Evolutionary conservation across 2,113 vertebrate species (phyloP).

Genomic region (Pachypanchax playfairii): DNA sequence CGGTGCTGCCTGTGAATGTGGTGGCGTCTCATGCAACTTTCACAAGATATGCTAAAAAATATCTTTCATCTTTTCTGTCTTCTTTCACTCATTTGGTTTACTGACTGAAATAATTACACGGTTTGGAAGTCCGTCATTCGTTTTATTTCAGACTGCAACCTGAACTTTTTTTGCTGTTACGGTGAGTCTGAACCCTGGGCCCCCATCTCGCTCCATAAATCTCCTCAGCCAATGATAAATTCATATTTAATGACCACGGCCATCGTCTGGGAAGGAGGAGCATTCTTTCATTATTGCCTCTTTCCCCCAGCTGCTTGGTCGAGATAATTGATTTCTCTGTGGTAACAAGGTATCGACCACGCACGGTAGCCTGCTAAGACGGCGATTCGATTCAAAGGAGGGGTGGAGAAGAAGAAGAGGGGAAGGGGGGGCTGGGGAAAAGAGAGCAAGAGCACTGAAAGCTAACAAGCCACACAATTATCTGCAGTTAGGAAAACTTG

Average conservation of each 20-base stretch:
- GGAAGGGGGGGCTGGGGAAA: conserved; percentile 48
- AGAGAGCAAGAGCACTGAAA: conserved; percentile 46
- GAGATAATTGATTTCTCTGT: conserved; percentile 89
- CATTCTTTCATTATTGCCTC: conserved; percentile 78
- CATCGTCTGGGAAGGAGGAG: conserved; percentile 74
- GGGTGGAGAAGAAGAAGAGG: conserved; percentile 45
- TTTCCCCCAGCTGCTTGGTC: conserved; percentile 82
- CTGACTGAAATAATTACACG: not conserved
- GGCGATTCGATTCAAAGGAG: conserved; percentile 73
- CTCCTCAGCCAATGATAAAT: conserved; percentile 67
- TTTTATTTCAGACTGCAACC: conserved; percentile 42
- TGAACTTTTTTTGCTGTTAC: conserved; percentile 42
- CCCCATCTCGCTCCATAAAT: conserved; percentile 64
- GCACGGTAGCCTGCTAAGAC: conserved; percentile 73
- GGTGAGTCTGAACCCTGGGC: conserved; percentile 50
- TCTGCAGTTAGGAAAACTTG: conserved; percentile 63
- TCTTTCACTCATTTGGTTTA: conserved; percentile 1
- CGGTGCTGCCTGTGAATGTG: conserved; percentile 8
- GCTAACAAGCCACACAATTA: conserved; percentile 69
- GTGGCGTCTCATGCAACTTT: conserved; percentile 24
- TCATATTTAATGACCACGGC: conserved; percentile 73
- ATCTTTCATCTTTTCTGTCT: too few species aligned
- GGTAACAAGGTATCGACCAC: conserved; percentile 90
- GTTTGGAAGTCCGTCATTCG: conserved; percentile 20
- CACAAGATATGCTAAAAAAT: not conserved